Evolutionary conservation across 2,113 vertebrate species (phyloP).

Genomic region (Onychostoma macrolepis): DNA sequence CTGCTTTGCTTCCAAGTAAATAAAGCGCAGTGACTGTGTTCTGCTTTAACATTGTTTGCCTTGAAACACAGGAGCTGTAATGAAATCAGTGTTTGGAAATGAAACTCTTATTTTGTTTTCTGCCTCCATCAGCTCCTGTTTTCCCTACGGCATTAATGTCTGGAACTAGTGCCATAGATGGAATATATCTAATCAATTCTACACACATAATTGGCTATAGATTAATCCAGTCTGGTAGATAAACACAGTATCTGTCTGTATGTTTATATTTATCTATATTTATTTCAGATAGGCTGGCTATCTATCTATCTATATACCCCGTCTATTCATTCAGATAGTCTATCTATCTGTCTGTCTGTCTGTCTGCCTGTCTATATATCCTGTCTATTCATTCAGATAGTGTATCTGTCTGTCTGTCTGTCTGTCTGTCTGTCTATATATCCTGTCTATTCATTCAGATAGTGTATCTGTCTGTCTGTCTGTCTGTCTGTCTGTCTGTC

Average conservation of each 20-base stretch:
- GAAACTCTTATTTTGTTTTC: constrained; percentile 45
- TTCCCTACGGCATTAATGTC: neutral
- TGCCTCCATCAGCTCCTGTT: constrained; percentile 17
- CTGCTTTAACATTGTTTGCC: constrained; percentile 45
- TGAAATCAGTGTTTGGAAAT: constrained; percentile 57
- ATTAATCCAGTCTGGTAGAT: neutral
- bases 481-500: neutral
- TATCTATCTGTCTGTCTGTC: neutral
- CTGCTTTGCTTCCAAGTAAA: constrained; percentile 33
- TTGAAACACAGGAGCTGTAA: constrained; percentile 44
- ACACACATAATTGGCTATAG: neutral
- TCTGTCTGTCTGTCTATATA: neutral
- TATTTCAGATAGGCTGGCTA: too few relatives aligned
- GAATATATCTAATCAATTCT: neutral
- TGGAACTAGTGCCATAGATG: neutral
- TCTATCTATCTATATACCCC: neutral
- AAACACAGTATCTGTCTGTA: neutral
- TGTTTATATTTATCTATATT: neutral
- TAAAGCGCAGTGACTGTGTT: constrained; percentile 30
- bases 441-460: too few relatives aligned
- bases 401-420: neutral
- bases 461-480: neutral
- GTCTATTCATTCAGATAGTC: too few relatives aligned
- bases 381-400: neutral
- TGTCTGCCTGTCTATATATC: too few relatives aligned